These are phyloP conservation scores for Ovis canadensis DNA, from an alignment of 2,113 vertebrate species.

Conservation along the genomic window DNA sequence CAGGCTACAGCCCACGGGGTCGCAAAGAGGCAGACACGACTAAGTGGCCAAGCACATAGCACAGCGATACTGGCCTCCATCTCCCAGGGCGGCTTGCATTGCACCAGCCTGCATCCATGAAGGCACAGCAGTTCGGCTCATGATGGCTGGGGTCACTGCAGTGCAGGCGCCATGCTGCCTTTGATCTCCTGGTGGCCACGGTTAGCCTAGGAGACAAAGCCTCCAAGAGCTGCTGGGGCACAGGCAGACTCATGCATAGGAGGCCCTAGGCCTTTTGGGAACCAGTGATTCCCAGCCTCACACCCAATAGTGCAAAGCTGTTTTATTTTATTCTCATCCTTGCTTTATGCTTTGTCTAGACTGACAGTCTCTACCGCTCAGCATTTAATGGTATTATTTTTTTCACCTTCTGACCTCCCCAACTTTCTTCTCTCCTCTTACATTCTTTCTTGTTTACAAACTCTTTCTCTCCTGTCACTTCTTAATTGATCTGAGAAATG, in stretches of 20 bases:
- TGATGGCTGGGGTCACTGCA: not conserved
- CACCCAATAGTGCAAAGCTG: not conserved
- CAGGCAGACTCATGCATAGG: not conserved
- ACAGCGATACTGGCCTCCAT: not conserved
- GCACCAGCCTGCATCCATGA: fast-evolving
- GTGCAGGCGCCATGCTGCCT: not conserved
- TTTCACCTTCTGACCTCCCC: not conserved
- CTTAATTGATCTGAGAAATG: not conserved
- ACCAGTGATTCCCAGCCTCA: not conserved
- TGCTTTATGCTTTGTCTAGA: not conserved
- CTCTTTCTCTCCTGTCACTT: not conserved
- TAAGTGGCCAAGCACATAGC: not conserved
- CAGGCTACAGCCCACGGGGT: not conserved
- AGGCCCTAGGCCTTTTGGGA: not conserved
- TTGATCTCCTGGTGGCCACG: not conserved
- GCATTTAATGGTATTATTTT: not conserved
- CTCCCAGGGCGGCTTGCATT: not conserved
- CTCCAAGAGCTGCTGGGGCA: not conserved
- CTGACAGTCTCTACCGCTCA: not conserved
- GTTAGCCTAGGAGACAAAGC: not conserved
- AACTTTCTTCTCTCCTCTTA: not conserved
- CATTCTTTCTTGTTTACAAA: not conserved
- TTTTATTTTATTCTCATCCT: not conserved
- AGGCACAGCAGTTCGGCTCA: not conserved
- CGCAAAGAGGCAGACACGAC: not conserved